Evolutionary conservation across 1,140 invertebrate genomes (phyloP), one percentile per base, ranked within the genome.

Genomic region (Samia ricini): DNA sequence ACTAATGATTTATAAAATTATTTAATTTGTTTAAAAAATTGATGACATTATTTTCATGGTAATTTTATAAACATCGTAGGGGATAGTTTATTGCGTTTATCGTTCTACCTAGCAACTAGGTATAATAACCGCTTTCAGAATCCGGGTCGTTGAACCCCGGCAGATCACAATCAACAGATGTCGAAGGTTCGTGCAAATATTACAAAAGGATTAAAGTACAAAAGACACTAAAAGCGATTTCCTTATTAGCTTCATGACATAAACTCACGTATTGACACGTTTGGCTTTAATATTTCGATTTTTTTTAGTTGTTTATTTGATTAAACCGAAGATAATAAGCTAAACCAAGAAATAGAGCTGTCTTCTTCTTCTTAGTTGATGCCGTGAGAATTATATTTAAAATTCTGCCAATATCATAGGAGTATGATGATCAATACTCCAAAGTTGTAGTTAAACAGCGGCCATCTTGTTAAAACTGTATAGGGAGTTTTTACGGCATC

Each of bases 141-240:
- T 83, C 80, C 80, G 80, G 80, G 69, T 81, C 69, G 61, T 67
- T 64, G 73, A 79, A 79, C 80, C 70, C 67, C 33, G 33, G 33
- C 15, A 15, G 33, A 42, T 42, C 33, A 15, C 66, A 71, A 72
- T 51, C 33, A 75, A 59, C 55, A 64, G n/a, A 21, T 19, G 22
- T 55, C 12, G 52, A n/a, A n/a, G 15, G n/a, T 55, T 23, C 24
- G 24, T 15, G 12, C 33, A 42, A 42, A 42, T 42, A 42, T 1
- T 42, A 42, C 33, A 42, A 42, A 42, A 42, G 33, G 10, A 15
- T 42, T 15, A 7, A 15, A 15, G 6, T 49, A 49, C 6, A 23
- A 23, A 42, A 15, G 33, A 42, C 33, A 42, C 33, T 42, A 42
- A 42, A 42, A 1, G 33, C n/a, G 33, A 42, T 10, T 51, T 51